Evolutionary conservation across 2,888 invertebrate genomes (phyloP), one percentile per base, ranked within the genome.

Genomic region (Cylloceria caligata): DNA sequence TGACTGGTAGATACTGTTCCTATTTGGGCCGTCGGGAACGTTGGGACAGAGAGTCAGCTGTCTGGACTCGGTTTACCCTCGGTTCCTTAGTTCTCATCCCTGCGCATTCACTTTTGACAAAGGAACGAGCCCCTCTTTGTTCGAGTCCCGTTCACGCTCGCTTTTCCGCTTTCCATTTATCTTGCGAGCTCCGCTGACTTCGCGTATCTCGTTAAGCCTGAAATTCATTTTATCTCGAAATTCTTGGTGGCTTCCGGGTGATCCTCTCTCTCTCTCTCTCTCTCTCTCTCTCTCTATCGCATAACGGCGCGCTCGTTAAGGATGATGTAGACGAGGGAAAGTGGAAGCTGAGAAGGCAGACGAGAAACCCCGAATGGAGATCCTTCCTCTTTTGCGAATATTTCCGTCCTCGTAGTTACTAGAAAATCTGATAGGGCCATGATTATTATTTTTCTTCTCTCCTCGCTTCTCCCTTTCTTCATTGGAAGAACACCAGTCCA

Each of bases 131-230:
- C 34, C 13, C 67, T 69, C 49, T 52, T 65, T 79, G 71, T 82
- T 77, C 52, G 71, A 64, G 24, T 57, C 69, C 62, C 71, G 49
- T 45, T 72, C 21, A 55, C 73, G 71, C 64, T 67, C 73, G 76
- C 75, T 52, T 62, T 79, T 64, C 62, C 39, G 39, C 73, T 84
- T 81, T 80, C 82, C 73, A 64, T 81, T 76, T 64, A 57, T 67
- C 68, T 81, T 79, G 42, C 62, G 52, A 52, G 16, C 62, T 76
- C 36, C 60, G 19, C 36, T 75, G 52, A 73, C 79, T 79, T 45
- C 68, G 72, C 69, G 55, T 55, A 45, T 68, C 80, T 83, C 83
- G 76, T 79, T 78, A 71, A 79, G 78, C 74, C 60, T 74, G 78
- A 82, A 74, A 79, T 71, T 71, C 60, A 49, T 78, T 74, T 79